Evolutionary conservation across 64 coral and sea anemone genomes (phyloP).

Genomic region (Stichodactyla helianthus): DNA sequence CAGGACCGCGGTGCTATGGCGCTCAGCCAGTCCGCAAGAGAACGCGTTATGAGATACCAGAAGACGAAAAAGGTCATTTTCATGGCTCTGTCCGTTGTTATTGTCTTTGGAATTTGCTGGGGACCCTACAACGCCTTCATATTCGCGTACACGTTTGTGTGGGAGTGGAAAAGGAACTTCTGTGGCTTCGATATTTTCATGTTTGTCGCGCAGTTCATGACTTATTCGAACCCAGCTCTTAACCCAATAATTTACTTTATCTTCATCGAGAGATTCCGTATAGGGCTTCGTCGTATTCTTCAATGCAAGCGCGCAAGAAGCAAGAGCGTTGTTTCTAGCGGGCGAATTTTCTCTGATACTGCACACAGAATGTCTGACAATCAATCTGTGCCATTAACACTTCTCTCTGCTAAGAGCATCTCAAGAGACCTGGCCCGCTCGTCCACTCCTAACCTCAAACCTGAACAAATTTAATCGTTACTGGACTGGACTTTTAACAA

Average conservation of each 20-base stretch:
- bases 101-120: slow-evolving; percentile 14
- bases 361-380: background rate
- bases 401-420: background rate
- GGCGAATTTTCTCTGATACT: background rate
- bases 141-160: background rate
- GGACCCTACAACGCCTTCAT: background rate
- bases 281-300: background rate
- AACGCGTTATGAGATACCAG: slow-evolving; percentile 17
- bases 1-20: slow-evolving; percentile 18
- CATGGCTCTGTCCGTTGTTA: slow-evolving; percentile 13
- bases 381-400: background rate
- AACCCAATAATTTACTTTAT: slow-evolving; percentile 30
- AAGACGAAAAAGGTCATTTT: slow-evolving; percentile 7
- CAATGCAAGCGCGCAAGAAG: background rate
- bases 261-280: slow-evolving; percentile 17
- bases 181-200: slow-evolving; percentile 6
- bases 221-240: background rate
- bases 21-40: background rate
- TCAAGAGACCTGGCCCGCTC: background rate
- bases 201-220: background rate
- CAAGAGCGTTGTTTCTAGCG: background rate
- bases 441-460: background rate
- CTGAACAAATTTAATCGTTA: background rate
- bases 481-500: background rate
- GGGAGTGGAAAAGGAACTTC: background rate